phyloP scores from a whole-genome alignment of 2,113 vertebrate genomes.

The Neogale vison region DNA sequence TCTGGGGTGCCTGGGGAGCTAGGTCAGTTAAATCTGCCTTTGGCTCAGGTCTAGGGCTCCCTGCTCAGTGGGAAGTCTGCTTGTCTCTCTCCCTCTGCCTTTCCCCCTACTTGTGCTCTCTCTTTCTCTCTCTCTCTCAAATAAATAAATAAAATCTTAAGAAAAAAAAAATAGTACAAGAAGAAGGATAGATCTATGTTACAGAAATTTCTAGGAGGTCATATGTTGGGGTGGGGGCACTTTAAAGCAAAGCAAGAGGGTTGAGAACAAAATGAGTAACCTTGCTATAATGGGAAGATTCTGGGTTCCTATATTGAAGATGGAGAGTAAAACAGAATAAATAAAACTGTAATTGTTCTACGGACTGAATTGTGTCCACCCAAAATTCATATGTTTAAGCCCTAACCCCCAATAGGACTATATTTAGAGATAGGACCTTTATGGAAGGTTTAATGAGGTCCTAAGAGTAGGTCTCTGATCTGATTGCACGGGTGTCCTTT shows the following conservation, averaged over 20 bases:
- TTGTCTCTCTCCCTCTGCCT: neutral
- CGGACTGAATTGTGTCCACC: neutral
- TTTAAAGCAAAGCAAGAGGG: neutral
- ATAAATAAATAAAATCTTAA: neutral
- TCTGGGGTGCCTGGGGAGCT: neutral
- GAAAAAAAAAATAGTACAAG: neutral
- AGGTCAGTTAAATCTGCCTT: neutral
- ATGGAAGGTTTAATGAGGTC: neutral
- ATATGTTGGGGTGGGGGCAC: rapidly evolving
- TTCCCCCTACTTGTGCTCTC: neutral
- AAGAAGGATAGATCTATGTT: neutral
- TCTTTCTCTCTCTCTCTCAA: neutral
- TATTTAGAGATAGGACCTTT: neutral
- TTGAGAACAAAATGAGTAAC: neutral
- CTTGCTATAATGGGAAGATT: neutral
- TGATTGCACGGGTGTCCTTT: neutral
- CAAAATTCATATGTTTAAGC: neutral
- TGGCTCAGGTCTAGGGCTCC: neutral
- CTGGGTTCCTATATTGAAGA: neutral
- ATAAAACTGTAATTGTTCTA: neutral
- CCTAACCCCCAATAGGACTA: neutral
- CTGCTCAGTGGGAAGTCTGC: neutral
- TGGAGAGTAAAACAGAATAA: neutral
- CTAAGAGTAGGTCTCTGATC: neutral
- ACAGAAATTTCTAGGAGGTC: neutral